Conservation (phyloP, 2,888 invertebrate genomes). For the Chromoteleia sp. region DNA sequence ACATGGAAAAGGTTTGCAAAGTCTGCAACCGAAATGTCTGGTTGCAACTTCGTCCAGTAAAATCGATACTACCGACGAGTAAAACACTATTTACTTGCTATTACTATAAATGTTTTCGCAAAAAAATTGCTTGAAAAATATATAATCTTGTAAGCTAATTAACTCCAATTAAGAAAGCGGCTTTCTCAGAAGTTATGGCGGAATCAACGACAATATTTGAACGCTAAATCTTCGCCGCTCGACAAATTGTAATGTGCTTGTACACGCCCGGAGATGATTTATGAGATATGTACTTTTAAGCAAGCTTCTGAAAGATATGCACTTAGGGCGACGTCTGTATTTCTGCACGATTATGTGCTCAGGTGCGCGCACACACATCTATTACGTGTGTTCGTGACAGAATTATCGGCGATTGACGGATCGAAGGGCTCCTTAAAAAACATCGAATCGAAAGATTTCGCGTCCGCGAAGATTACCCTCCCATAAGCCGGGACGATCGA, state of each 20-base stretch:
- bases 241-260: slow-evolving; percentile 34
- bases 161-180: too few relatives aligned
- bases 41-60: too few relatives aligned
- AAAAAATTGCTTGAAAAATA: too few relatives aligned
- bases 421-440: slow-evolving; percentile 15
- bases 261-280: slow-evolving; percentile 33
- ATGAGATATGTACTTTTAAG: slow-evolving; percentile 44
- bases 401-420: slow-evolving; percentile 27
- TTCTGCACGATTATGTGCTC: neutral
- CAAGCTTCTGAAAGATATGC: slow-evolving; percentile 27
- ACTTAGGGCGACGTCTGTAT: slow-evolving; percentile 19
- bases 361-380: slow-evolving; percentile 24
- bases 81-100: too few relatives aligned
- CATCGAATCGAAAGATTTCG: slow-evolving; percentile 11
- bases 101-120: too few relatives aligned
- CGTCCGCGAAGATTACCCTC: slow-evolving; percentile 53
- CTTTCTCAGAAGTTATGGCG: too few relatives aligned
- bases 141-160: too few relatives aligned
- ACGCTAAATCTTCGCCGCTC: slow-evolving; percentile 25
- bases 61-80: too few relatives aligned
- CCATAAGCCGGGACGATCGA: slow-evolving; percentile 54
- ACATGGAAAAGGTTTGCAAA: too few relatives aligned
- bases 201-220: slow-evolving; percentile 41
- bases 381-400: slow-evolving; percentile 6
- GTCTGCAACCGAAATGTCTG: too few relatives aligned